Base-by-base conservation (phyloP, 2,888 invertebrate species). In the Heliconius sara region DNA sequence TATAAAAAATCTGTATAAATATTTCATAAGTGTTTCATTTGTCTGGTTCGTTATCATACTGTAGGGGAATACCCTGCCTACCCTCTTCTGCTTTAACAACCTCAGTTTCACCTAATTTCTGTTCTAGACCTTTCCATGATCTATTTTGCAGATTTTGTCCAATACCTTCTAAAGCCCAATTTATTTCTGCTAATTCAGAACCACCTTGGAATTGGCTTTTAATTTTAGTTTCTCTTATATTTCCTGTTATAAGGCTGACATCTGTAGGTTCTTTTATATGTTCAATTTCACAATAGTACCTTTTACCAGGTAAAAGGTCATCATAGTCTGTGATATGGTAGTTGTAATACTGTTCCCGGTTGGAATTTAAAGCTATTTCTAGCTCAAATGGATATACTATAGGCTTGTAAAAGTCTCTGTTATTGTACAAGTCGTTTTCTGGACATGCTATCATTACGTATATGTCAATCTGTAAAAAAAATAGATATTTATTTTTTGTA, bases 401-500 rank as follows among this genome's bases (percentile, higher is more conserved):
- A 0, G 99, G 99, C 88, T 97, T 97, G 87, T 97, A 98, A 90
- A 98, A 99, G 78, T 99, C 98, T 85, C 97, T 96, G 74, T 97
- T 97, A 88, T 97, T 97, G 88, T 97, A 97, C 66, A 99, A 95
- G 83, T 98, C 97, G 88, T 98, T 99, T 92, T 99, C 98, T 3
- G 99, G 97, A 89, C 99, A 99, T 0, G 99, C 97, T 76, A 99
- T 96, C 86, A 98, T 96, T 0, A 99, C 98, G 93, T 98, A 99
- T 68, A 98, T 96, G 88, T 99, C 99, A 83, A 99, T 97, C 96
- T 98, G 90, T 75, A 92, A 77, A 19, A 6, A 52, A 22, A 19
- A 52, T 52, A 22, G 19, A 22, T 52, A 3, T 7, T 22, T 52
- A 52, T 52, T 19, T 52, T 52, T 22, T 52, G 39, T 39, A 22